Evolutionary conservation across 2,113 vertebrate genomes (phyloP), one percentile per base, ranked within the genome.

Genomic region (Neotoma lepida): DNA sequence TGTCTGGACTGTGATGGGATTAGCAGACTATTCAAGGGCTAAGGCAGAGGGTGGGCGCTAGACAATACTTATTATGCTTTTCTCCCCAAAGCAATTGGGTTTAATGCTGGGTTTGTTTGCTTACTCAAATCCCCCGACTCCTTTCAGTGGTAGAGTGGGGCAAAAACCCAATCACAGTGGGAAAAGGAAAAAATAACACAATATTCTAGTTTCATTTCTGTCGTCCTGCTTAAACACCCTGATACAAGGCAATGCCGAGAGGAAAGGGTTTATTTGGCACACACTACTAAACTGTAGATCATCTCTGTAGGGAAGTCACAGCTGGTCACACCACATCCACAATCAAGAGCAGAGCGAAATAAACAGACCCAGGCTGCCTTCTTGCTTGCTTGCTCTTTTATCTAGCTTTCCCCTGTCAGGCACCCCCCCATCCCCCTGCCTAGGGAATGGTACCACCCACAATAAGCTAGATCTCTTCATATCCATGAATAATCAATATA

Each of bases 1-100:
- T 80, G 91, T 97, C 94, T 96, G 94, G 96, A 96, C 96, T 78
- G 63, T 26, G 28, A 70, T 15, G 90, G 89, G 93, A 78, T 15
- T 51, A 70, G 18, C 86, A 93, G 71, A 33, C 70, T 80, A 71
- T 88, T 95, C 71, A 74, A 46, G 76, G 4, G 77, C 71, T 39
- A 58, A 10, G 35, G 84, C 73, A 54, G n/a, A 91, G 93, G 93
- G 64, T 24, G 89, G 89, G 35, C 10, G 18, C 66, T 1, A 17
- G 82, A 82, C 93, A 89, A 74, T 77, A 18, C 39, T 61, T 54
- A 68, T 58, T 82, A 76, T 26, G 76, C 33, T 39, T 64, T 68
- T 70, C 39, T 8, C 54, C 28, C n/a, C 0, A 2, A 74, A 86
- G 70, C 4, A 6, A 63, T 80, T 84, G 39, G 46, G 63, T 91